These are phyloP conservation scores for Ischnus inquisitorius DNA, from an alignment of 2,888 invertebrate species.

Conservation along the genomic window DNA sequence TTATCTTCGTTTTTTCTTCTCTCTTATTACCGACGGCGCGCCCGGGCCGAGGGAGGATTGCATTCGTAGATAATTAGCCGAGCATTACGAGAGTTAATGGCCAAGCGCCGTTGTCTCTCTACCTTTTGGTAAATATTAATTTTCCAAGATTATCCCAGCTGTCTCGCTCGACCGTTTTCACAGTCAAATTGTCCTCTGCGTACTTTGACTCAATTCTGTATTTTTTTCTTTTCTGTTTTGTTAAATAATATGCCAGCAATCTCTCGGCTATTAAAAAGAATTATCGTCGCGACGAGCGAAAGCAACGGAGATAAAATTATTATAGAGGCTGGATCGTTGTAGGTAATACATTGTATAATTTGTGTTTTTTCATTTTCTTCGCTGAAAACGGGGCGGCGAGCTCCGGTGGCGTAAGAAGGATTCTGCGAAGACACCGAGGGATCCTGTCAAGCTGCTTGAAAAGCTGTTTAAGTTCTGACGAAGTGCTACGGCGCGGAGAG, in stretches of 20 bases:
- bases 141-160: slow-evolving; percentile 20
- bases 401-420: slow-evolving; percentile 21
- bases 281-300: background rate
- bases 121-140: slow-evolving; percentile 27
- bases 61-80: slow-evolving; percentile 41
- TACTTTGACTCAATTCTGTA: background rate
- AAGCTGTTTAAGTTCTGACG: slow-evolving; percentile 50
- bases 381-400: background rate
- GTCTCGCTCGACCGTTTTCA: background rate
- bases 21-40: background rate
- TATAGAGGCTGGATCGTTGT: background rate
- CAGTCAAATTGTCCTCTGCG: background rate
- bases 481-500: slow-evolving; percentile 4
- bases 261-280: background rate
- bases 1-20: slow-evolving; percentile 5
- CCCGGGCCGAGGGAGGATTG: background rate
- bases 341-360: slow-evolving; percentile 2
- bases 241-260: background rate
- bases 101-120: slow-evolving; percentile 27
- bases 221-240: background rate
- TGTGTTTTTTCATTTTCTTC: background rate
- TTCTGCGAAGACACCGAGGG: slow-evolving; percentile 28
- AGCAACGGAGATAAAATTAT: background rate
- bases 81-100: slow-evolving; percentile 47
- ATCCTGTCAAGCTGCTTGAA: slow-evolving; percentile 45